phyloP scores from a whole-genome alignment of 2,113 vertebrate genomes.

The Orthonyx spaldingii region DNA sequence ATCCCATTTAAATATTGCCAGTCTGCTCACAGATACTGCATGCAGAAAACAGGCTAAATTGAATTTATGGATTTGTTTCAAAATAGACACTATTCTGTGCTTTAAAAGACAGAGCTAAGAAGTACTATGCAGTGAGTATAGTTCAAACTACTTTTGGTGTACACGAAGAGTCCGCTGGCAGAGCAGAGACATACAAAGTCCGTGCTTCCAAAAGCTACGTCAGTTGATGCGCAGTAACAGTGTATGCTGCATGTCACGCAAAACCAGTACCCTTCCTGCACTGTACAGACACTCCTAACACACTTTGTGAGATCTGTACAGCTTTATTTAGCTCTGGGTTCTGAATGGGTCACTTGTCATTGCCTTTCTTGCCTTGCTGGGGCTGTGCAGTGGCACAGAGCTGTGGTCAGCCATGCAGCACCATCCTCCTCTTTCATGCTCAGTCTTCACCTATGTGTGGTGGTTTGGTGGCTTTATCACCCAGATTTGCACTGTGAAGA shows the following conservation, averaged over 20 bases:
- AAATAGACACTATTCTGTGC: background rate
- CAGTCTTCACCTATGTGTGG: background rate
- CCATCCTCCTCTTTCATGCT: background rate
- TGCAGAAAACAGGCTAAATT: background rate
- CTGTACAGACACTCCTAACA: background rate
- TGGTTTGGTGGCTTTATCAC: background rate
- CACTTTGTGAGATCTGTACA: accelerated
- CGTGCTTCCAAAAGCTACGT: background rate
- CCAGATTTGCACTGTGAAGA: background rate
- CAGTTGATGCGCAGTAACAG: background rate
- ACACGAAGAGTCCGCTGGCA: background rate
- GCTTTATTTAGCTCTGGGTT: background rate
- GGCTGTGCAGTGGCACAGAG: background rate
- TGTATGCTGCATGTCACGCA: background rate
- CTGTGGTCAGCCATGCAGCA: background rate
- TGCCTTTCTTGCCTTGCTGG: background rate
- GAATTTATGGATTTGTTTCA: background rate
- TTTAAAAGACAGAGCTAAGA: background rate
- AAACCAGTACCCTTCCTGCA: background rate
- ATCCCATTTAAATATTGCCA: background rate
- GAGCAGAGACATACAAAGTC: background rate
- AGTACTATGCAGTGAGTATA: background rate
- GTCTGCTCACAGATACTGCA: background rate
- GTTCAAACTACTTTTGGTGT: background rate
- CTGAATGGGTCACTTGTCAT: background rate